Conservation (phyloP, 2,888 invertebrate species). For the Gnatocerus cornutus region DNA sequence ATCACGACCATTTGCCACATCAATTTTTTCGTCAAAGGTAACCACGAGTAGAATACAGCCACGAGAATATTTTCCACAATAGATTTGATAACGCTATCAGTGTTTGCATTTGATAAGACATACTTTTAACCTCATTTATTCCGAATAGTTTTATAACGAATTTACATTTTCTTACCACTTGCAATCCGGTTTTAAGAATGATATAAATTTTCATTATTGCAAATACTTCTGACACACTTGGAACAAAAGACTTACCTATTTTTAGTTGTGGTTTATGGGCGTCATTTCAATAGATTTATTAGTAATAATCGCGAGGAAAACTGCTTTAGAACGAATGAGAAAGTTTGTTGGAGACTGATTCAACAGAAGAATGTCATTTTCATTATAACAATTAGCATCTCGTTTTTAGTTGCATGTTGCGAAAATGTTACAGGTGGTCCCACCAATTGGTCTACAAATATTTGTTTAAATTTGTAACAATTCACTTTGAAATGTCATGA, state of each 20-base stretch:
- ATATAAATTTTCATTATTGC: not conserved
- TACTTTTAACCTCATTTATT: slow-evolving; percentile 49
- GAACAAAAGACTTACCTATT: slow-evolving; percentile 28
- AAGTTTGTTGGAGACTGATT: slow-evolving; percentile 32
- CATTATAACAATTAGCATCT: slow-evolving; percentile 48
- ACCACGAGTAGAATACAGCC: slow-evolving; percentile 12
- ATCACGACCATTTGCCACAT: not conserved
- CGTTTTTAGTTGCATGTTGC: slow-evolving; percentile 22
- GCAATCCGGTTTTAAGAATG: too few species aligned
- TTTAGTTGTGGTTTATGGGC: slow-evolving; percentile 14
- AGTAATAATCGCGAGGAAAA: not conserved
- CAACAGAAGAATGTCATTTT: slow-evolving; percentile 45
- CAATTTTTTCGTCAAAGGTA: not conserved
- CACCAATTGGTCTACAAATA: slow-evolving; percentile 6
- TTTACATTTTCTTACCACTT: slow-evolving; percentile 14
- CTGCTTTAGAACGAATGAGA: slow-evolving; percentile 33
- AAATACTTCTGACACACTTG: not conserved
- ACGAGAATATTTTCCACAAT: slow-evolving; percentile 44
- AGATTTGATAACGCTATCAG: slow-evolving; percentile 50
- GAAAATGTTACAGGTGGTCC: slow-evolving; percentile 22
- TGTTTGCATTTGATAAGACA: slow-evolving; percentile 49
- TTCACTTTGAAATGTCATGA: slow-evolving; percentile 1
- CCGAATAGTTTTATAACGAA: slow-evolving; percentile 37
- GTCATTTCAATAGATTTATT: slow-evolving; percentile 30
- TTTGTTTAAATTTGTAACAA: slow-evolving; percentile 9